phyloP scores from a whole-genome alignment of 2,888 invertebrate genomes.

The Ctenicera cuprea region DNA sequence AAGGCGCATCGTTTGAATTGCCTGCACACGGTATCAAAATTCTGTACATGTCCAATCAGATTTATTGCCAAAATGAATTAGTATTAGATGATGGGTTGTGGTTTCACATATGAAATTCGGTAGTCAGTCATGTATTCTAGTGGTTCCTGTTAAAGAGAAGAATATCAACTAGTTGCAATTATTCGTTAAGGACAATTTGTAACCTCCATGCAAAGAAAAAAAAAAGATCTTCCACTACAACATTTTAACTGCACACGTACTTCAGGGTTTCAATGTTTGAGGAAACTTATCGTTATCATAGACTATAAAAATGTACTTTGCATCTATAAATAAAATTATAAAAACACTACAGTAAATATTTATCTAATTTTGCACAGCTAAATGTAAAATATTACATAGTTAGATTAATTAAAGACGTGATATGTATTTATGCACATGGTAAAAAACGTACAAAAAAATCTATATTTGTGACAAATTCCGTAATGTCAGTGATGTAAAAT shows the following conservation, averaged over 20 bases:
- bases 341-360: no score
- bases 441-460: no score
- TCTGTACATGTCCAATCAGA: slow-evolving; percentile 39
- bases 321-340: no score
- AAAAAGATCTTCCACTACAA: not conserved
- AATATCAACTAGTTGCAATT: slow-evolving; percentile 42
- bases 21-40: slow-evolving; percentile 42
- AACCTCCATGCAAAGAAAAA: slow-evolving; percentile 16
- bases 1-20: slow-evolving; percentile 38
- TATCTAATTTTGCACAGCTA: no score
- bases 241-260: not conserved
- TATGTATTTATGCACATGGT: no score
- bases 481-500: no score
- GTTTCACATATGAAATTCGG: slow-evolving; percentile 58
- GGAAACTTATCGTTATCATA: no score
- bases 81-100: slow-evolving; percentile 55
- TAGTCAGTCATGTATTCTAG: slow-evolving; percentile 50
- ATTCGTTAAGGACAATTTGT: slow-evolving; percentile 32
- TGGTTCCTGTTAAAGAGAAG: slow-evolving; percentile 47
- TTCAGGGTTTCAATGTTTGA: no score
- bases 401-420: no score
- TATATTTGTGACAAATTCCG: no score
- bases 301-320: no score
- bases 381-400: no score
- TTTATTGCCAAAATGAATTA: slow-evolving; percentile 55